A percentile compares a stretch with the other conserved stretches of the same genome.
These are phyloP conservation scores for Oplegnathus fasciatus DNA, from an alignment of 2,113 vertebrate species.

Conservation along the genomic window DNA sequence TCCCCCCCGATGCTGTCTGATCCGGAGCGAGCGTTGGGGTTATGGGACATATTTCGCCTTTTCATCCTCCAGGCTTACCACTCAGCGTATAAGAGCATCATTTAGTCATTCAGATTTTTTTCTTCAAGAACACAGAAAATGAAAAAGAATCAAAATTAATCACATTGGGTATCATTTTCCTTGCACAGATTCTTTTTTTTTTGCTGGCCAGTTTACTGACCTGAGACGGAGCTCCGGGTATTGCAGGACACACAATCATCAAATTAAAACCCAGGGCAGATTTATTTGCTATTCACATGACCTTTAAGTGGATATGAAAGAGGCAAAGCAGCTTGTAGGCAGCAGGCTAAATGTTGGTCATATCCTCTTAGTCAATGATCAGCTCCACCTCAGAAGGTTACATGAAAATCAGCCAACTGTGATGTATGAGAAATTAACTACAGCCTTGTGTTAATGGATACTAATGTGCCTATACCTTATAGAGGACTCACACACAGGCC, in stretches of 20 bases:
- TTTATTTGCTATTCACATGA: constrained; percentile 25
- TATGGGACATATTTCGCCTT: constrained; percentile 42
- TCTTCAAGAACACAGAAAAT: neutral
- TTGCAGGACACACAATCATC: neutral
- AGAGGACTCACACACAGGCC: constrained; percentile 6
- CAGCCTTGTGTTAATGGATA: constrained; percentile 29
- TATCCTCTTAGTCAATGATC: constrained; percentile 28
- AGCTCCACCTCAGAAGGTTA: constrained; percentile 30
- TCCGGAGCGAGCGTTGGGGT: constrained; percentile 28
- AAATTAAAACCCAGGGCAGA: constrained; percentile 26
- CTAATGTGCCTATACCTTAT: neutral
- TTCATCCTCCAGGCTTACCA: constrained; percentile 44
- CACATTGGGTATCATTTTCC: neutral
- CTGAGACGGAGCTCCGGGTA: neutral
- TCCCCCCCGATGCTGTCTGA: constrained; percentile 57
- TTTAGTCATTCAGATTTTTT: constrained; percentile 34
- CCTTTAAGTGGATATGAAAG: constrained; percentile 37
- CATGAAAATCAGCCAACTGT: constrained; percentile 36
- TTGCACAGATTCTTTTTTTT: neutral
- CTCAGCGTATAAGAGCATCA: constrained; percentile 25
- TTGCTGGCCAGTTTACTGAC: neutral
- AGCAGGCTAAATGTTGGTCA: neutral
- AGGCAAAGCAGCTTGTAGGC: constrained; percentile 11
- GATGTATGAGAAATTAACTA: constrained; percentile 36
- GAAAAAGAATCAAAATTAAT: neutral